Evolutionary conservation across 2,888 invertebrate genomes (phyloP).

Genomic region (Leucoma salicis): DNA sequence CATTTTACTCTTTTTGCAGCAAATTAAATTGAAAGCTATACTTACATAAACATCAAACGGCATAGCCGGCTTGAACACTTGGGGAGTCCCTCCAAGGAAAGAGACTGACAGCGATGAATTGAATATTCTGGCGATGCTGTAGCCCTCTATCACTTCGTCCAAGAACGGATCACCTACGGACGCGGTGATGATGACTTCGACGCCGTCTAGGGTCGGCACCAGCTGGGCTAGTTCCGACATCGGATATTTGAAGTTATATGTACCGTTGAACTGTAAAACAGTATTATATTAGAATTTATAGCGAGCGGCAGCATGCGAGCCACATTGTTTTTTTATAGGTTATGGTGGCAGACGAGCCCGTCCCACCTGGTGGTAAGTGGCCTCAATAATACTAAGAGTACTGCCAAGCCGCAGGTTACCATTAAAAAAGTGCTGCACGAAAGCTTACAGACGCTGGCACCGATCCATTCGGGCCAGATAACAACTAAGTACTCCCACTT

Average conservation of each 20-base stretch:
- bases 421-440: too few relatives aligned
- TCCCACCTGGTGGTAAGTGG: too few relatives aligned
- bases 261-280: constrained; percentile 92
- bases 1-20: neutral
- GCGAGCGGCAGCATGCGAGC: too few relatives aligned
- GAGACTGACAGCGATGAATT: constrained; percentile 92
- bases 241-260: constrained; percentile 93
- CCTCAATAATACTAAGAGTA: too few relatives aligned
- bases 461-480: too few relatives aligned
- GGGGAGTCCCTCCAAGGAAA: constrained; percentile 94
- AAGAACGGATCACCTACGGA: constrained; percentile 94
- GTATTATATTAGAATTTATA: too few relatives aligned
- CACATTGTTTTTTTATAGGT: too few relatives aligned
- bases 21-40: constrained; percentile 6
- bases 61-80: constrained; percentile 97
- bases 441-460: too few relatives aligned
- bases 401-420: too few relatives aligned
- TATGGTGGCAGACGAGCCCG: too few relatives aligned
- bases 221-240: constrained; percentile 88
- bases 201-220: constrained; percentile 86
- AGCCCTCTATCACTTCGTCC: constrained; percentile 92
- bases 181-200: constrained; percentile 92
- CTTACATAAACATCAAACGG: constrained; percentile 92
- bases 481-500: too few relatives aligned
- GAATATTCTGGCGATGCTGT: constrained; percentile 92